Base-by-base conservation (phyloP, 1,140 invertebrate species). In the Lasioglossum baleicum region DNA sequence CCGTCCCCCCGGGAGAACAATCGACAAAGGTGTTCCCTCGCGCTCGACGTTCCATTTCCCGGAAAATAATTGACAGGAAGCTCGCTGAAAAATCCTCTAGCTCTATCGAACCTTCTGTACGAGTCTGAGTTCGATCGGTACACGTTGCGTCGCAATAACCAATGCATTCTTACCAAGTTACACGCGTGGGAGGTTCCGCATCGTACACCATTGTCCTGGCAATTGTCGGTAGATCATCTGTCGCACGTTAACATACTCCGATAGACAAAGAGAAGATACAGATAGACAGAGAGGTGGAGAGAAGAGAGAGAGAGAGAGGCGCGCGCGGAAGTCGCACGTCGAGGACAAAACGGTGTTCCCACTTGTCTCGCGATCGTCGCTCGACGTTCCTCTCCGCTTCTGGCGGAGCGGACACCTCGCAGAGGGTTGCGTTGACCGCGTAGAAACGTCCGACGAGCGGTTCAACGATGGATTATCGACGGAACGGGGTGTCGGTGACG, bases 81-180 rank as follows among this genome's bases (percentile, higher is more conserved):
- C 13, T 20, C 31, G 58, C 11, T n/a, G 22, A 78, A 65, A 72
- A 78, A 78, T 65, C 76, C 44, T 48, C 44, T 11, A 48, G 2
- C 44, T 48, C 20, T 7, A 8, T 8, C 56, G 17, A 20, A 8
- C 56, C 56, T 7, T 7, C 17, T 20, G n/a, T 1, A 58, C n/a
- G 56, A n/a, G 7, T n/a, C 7, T 0, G 56, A 7, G n/a, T n/a
- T 15, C 56, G 56, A 58, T n/a, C 56, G 56, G 7, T 58, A 20
- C 7, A 58, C 56, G 20, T 20, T 31, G 31, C 31, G 31, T 8
- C 61, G 61, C 31, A 10, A 26, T 17, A 56, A 73, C 53, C 31
- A n/a, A 13, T 63, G 22, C 60, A 26, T 67, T 15, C 78, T 80
- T 80, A 80, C 72, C 78, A 80, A 60, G 78, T 80, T 51, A 80